These are phyloP conservation scores for Drosophila sp. DNA, from an alignment of 1,140 invertebrate genomes.

Conservation along the genomic window DNA sequence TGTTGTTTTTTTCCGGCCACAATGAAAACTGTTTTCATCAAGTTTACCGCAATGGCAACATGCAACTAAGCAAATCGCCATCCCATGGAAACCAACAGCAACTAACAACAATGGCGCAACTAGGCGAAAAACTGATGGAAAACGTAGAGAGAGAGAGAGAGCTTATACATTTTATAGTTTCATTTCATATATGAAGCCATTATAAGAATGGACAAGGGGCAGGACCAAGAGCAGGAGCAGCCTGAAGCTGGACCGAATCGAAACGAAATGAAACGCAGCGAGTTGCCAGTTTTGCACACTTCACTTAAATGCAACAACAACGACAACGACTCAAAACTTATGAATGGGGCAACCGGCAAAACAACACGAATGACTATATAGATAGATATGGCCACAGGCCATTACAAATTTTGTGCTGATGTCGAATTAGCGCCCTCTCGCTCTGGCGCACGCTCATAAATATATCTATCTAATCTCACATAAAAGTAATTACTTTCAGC, in stretches of 20 bases:
- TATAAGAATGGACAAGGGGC: conserved; percentile 29
- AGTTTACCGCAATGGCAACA: conserved; percentile 54
- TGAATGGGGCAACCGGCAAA: conserved; percentile 37
- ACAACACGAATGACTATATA: conserved; percentile 49
- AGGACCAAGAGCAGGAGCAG: neutral
- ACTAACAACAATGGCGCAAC: conserved; percentile 58
- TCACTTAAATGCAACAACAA: conserved; percentile 59
- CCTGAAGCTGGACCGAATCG: conserved; percentile 28
- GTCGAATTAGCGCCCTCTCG: conserved; percentile 62
- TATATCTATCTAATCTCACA: conserved; percentile 81
- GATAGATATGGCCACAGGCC: conserved; percentile 32
- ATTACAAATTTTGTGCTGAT: conserved; percentile 74
- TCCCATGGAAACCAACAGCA: neutral
- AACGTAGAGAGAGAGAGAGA: conserved; percentile 3
- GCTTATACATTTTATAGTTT: conserved; percentile 73
- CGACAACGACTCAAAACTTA: neutral
- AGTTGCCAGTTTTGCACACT: conserved; percentile 62
- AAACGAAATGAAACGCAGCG: conserved; percentile 33
- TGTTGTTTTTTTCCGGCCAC: conserved; percentile 31
- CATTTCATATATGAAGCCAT: conserved; percentile 63
- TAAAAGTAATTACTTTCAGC: conserved; percentile 81
- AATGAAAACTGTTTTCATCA: conserved; percentile 63
- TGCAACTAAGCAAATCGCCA: conserved; percentile 20
- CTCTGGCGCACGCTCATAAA: conserved; percentile 56
- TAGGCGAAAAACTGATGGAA: neutral